Base-by-base conservation (phyloP, 2,888 invertebrate genomes). In the Zygogramma bicolorata region DNA sequence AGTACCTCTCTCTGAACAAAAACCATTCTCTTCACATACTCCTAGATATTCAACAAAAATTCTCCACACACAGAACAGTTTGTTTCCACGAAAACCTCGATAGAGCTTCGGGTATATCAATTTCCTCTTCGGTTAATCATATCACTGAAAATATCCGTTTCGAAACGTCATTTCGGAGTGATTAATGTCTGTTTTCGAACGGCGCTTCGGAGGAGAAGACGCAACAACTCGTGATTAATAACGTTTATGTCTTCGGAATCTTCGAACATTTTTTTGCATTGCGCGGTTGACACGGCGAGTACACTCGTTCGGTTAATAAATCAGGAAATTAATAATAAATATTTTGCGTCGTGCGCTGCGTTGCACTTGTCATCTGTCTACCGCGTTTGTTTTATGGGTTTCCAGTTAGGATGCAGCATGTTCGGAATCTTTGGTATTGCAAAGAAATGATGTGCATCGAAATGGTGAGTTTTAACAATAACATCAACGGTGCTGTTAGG, bases 181-280 rank as follows among this genome's bases (percentile, higher is more conserved):
- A 65, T 34, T 58, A 49, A 38, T 57, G n/a, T 15, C 62, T 25
- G 42, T 62, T 40, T 22, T 62, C 40, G 40, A 40, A 53, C 22
- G 53, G 27, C n/a, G 53, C n/a, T 25, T 53, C 53, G n/a, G 25
- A 25, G 25, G n/a, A 22, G 15, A n/a, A n/a, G n/a, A 18, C n/a
- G 46, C 46, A n/a, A 46, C 15, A 46, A 53, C 53, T 27, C 25
- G 53, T 53, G 53, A 53, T 53, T 53, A 53, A 53, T 53, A 27
- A 53, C 13, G n/a, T 53, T 3, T 2, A 53, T 53, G 10, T 53
- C 10, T 53, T 22, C 13, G n/a, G 22, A 22, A 8, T 53, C 10
- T 53, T 22, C 13, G n/a, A 13, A 22, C 27, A 53, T 53, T 53
- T 53, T 38, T 53, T 53, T 53, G 53, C 27, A 53, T 53, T 53